A percentile compares a stretch with the other conserved stretches of the same genome.
phyloP scores from a whole-genome alignment of 2,113 vertebrate species.

The Lagopus leucura region DNA sequence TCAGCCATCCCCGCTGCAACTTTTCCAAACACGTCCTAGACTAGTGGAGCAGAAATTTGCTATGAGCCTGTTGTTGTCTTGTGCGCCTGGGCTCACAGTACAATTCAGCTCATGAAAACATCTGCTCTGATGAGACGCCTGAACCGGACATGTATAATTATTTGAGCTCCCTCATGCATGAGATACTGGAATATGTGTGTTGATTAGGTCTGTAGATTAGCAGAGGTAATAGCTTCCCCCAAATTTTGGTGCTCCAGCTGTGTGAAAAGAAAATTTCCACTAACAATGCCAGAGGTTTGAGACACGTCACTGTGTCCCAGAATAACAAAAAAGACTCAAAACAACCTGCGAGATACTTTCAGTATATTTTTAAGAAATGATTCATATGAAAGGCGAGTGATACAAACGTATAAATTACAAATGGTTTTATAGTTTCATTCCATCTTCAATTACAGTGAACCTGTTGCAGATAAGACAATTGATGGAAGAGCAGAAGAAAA shows the following conservation, averaged over 20 bases:
- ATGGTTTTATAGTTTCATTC: not conserved
- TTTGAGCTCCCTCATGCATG: not conserved
- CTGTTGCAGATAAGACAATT: not conserved
- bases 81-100: not conserved
- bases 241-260: fast-evolving
- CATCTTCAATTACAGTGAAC: not conserved
- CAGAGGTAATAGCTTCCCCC: not conserved
- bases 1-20: not conserved
- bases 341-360: not conserved
- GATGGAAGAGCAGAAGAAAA: not conserved
- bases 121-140: not conserved
- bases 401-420: not conserved
- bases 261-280: not conserved
- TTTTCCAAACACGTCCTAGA: not conserved
- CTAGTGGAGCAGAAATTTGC: not conserved
- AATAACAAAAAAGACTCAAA: not conserved
- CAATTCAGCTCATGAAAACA: not conserved
- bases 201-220: not conserved
- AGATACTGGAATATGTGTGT: not conserved
- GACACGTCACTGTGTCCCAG: not conserved
- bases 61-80: not conserved
- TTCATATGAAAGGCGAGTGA: not conserved
- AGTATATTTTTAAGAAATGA: not conserved
- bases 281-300: not conserved
- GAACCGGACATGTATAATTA: not conserved